Evolutionary conservation across 2,797 vertebrate species (phyloP).

Genomic region (Catharus ustulatus): DNA sequence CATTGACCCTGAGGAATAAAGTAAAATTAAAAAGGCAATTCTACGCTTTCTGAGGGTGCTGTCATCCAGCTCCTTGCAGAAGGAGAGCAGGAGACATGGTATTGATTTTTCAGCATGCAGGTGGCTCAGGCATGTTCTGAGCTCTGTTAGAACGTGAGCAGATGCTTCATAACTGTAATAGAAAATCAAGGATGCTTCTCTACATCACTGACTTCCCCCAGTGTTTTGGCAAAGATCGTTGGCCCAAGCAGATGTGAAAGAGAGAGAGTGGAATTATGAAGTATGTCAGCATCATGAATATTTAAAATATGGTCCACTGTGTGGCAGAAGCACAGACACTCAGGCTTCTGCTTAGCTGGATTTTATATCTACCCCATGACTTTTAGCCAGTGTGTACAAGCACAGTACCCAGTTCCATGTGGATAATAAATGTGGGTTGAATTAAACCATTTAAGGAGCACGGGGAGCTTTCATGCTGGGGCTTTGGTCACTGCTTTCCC

Average conservation of each 20-base stretch:
- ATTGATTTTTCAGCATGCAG: not conserved
- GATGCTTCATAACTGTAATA: constrained; percentile 5
- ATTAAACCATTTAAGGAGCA: not conserved
- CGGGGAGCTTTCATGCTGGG: rapidly evolving
- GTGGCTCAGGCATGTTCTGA: not conserved
- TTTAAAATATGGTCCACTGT: constrained; percentile 14
- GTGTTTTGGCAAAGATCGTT: constrained; percentile 1
- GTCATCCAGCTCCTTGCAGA: not conserved
- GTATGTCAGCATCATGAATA: not conserved
- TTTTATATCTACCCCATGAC: not conserved
- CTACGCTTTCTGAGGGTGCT: not conserved
- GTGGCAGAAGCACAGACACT: not conserved
- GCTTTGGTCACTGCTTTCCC: not conserved
- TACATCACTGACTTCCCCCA: not conserved
- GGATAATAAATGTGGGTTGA: not conserved
- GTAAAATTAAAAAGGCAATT: not conserved
- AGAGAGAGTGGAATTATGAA: not conserved
- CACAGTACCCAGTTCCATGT: not conserved
- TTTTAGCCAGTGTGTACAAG: not conserved
- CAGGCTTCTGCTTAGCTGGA: not conserved
- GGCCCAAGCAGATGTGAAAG: constrained; percentile 19
- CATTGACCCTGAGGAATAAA: not conserved
- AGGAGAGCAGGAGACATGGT: not conserved
- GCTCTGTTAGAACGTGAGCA: not conserved
- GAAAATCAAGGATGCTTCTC: constrained; percentile 20